These are phyloP conservation scores for Diarsia brunnea DNA, from an alignment of 2,888 invertebrate genomes.

Conservation along the genomic window DNA sequence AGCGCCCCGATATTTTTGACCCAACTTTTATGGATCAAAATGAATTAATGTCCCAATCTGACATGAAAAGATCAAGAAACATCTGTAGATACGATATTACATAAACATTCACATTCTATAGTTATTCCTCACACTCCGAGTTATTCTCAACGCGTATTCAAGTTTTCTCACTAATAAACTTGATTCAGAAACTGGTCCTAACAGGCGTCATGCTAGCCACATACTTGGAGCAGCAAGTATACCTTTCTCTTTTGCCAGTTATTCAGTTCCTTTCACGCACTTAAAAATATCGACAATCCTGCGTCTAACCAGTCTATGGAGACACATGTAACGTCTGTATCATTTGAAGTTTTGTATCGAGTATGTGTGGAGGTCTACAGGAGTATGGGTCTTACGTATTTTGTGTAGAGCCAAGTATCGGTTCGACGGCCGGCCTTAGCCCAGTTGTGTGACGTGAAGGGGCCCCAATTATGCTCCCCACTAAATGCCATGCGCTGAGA, in stretches of 20 bases:
- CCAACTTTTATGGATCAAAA: neutral
- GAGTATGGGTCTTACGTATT: conserved; percentile 71
- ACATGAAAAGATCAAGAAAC: neutral
- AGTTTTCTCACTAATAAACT: conserved; percentile 68
- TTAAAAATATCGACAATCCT: conserved; percentile 74
- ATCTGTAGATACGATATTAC: conserved; percentile 15
- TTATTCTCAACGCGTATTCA: conserved; percentile 47
- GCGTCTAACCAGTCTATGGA: conserved; percentile 67
- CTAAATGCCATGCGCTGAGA: conserved; percentile 76
- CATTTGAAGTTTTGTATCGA: conserved; percentile 46
- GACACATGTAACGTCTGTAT: conserved; percentile 62
- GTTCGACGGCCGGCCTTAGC: conserved; percentile 90
- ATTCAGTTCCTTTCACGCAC: conserved; percentile 80
- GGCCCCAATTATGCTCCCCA: conserved; percentile 78
- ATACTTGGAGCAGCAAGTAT: conserved; percentile 67
- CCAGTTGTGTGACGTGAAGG: conserved; percentile 87
- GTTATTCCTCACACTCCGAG: conserved; percentile 25
- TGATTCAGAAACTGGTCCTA: conserved; percentile 72
- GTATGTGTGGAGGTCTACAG: conserved; percentile 59
- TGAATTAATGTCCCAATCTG: neutral
- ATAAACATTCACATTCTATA: conserved; percentile 34
- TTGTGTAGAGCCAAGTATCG: conserved; percentile 72
- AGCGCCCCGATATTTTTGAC: neutral
- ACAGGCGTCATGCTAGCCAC: conserved; percentile 60
- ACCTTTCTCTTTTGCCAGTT: conserved; percentile 84